These are phyloP conservation scores for Peromyscus polionotus DNA, from an alignment of 2,113 vertebrate genomes.

Conservation along the genomic window DNA sequence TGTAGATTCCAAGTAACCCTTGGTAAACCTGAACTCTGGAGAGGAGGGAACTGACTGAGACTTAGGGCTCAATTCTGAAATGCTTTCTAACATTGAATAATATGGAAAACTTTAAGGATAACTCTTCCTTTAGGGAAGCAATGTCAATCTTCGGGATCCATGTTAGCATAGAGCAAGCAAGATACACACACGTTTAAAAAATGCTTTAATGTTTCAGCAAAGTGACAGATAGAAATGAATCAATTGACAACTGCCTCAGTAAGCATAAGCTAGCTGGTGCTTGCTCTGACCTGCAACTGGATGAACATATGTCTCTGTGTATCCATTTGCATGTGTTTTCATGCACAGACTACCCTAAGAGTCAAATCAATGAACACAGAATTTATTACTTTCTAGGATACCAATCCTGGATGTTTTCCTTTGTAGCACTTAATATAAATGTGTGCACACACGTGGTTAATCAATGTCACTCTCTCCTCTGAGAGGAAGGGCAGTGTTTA, in stretches of 20 bases:
- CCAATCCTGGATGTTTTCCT: not conserved
- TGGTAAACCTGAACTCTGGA: not conserved
- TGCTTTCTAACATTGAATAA: not conserved
- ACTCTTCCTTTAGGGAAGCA: conserved; percentile 20
- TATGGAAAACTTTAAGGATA: not conserved
- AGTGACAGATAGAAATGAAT: not conserved
- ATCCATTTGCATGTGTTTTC: not conserved
- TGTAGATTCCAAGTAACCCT: not conserved
- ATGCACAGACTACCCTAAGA: not conserved
- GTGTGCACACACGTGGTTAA: not conserved
- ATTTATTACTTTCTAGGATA: not conserved
- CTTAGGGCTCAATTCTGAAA: not conserved
- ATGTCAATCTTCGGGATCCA: not conserved
- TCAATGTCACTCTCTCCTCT: conserved; percentile 25
- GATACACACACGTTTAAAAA: conserved; percentile 53
- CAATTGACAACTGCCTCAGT: not conserved
- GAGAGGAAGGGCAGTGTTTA: conserved; percentile 15
- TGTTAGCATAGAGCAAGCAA: not conserved
- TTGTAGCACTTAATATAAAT: not conserved
- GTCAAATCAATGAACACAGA: not conserved
- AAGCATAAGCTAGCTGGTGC: not conserved
- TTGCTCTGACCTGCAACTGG: not conserved
- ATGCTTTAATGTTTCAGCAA: not conserved
- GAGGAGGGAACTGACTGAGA: fast-evolving
- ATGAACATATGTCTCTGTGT: not conserved